These are phyloP conservation scores for Thryonomys swinderianus DNA, from an alignment of 2,113 vertebrate genomes.

Conservation along the genomic window DNA sequence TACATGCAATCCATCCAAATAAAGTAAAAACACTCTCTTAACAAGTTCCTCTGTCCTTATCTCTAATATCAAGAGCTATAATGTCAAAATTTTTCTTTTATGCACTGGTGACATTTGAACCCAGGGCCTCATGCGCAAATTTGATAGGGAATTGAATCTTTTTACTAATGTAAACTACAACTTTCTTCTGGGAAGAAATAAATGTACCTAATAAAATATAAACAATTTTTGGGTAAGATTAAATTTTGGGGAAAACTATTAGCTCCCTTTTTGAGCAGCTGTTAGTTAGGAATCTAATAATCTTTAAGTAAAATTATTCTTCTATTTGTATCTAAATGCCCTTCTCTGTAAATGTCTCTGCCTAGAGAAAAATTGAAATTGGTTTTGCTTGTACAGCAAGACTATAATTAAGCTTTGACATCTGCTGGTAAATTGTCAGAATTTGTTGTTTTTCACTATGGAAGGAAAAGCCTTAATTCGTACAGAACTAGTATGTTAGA, in stretches of 20 bases:
- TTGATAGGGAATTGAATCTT: background rate
- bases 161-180: background rate
- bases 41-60: background rate
- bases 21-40: background rate
- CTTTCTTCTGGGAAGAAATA: background rate
- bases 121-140: background rate
- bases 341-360: background rate
- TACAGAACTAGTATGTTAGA: background rate
- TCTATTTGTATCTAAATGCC: background rate
- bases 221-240: background rate
- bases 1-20: background rate
- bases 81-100: background rate
- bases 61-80: background rate
- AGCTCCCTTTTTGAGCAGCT: background rate
- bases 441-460: background rate
- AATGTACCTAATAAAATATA: background rate
- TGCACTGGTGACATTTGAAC: too few relatives aligned
- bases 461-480: background rate
- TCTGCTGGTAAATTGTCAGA: background rate
- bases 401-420: conserved; percentile 11
- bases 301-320: background rate
- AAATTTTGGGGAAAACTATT: background rate
- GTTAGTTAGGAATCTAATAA: background rate
- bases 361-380: background rate
- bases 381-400: conserved; percentile 1